Evolutionary conservation across 2,888 invertebrate species (phyloP), one percentile per base, ranked within the genome.

Genomic region (Mesorhabditis sp.): DNA sequence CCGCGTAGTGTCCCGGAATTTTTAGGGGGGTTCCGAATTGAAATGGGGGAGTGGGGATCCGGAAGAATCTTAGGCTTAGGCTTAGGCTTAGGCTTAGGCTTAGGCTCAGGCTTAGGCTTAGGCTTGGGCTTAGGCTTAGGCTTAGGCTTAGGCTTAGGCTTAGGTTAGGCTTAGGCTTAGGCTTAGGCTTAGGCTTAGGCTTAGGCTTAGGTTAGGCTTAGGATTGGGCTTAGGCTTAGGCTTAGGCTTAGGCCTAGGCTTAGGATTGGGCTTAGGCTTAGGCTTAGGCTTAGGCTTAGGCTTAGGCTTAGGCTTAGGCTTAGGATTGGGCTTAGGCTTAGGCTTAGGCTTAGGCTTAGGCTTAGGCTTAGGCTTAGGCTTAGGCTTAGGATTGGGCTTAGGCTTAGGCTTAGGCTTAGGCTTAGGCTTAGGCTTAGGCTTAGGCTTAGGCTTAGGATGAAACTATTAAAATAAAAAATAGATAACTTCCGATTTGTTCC

Each of bases 281-380:
- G 58, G 10, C 58, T 50, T 13, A 50, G 58, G 10, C 58, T 50
- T 50, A 50, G n/a, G 58, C 58, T n/a, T 50, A 50, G n/a, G 58
- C 58, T n/a, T 50, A 50, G n/a, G 58, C 58, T n/a, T 50, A 50
- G n/a, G 58, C 58, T n/a, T 50, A 50, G n/a, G 58, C 58, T n/a
- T 50, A 50, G n/a, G 58, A 2, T n/a, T 50, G 2, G n/a, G 58
- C 58, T n/a, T 50, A 1, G n/a, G 58, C 58, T n/a, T 50, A 50
- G n/a, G 58, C 58, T n/a, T 50, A 50, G n/a, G 58, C 58, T n/a
- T 50, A 50, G n/a, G 58, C 58, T n/a, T 50, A 50, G 13, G 50
- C 50, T 13, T 50, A 50, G 13, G 50, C 50, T 13, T 50, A 50
- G 13, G 50, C 50, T 13, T 50, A 50, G 13, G 50, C 50, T 13